A percentile compares a stretch with the other conserved stretches of the same genome.
Conservation (phyloP, 2,888 invertebrate species). For the Brachypterus glaber region DNA sequence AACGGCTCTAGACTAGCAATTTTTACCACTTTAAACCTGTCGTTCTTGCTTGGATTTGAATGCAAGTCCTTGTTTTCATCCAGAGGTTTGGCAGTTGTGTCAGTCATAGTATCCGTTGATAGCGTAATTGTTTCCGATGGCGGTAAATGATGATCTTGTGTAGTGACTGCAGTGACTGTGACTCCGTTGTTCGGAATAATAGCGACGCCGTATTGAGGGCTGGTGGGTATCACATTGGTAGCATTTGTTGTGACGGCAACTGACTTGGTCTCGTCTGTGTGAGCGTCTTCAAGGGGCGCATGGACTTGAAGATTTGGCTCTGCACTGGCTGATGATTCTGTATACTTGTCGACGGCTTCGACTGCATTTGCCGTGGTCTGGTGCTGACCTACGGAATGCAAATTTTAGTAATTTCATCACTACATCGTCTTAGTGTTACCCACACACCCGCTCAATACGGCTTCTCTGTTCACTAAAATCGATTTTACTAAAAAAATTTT, state of each 20-base stretch:
- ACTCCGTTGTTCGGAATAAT: conserved; percentile 42
- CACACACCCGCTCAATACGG: conserved; percentile 32
- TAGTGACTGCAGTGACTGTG: conserved; percentile 22
- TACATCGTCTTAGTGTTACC: conserved; percentile 17
- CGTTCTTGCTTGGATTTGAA: conserved; percentile 45
- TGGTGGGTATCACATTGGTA: conserved; percentile 51
- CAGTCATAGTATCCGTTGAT: conserved; percentile 29
- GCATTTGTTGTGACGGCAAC: conserved; percentile 27
- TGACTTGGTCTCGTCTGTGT: conserved; percentile 25
- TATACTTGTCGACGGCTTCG: conserved; percentile 28
- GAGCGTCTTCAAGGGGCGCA: conserved; percentile 25
- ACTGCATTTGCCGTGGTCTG: conserved; percentile 40
- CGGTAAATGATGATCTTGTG: no score
- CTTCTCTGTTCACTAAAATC: conserved; percentile 18
- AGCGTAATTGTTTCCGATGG: conserved; percentile 26
- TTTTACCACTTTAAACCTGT: conserved; percentile 68
- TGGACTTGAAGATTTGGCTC: conserved; percentile 24
- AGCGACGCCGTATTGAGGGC: conserved; percentile 55
- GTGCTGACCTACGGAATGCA: conserved; percentile 41
- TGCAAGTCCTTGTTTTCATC: conserved; percentile 47
- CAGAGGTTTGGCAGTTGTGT: conserved; percentile 38
- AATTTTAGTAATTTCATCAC: conserved; percentile 15
- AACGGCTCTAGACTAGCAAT: conserved; percentile 69
- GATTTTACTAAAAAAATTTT: no score
- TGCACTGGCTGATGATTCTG: conserved; percentile 20